Base-by-base conservation (phyloP, 2,888 invertebrate genomes). In the Plagiodera versicolora region DNA sequence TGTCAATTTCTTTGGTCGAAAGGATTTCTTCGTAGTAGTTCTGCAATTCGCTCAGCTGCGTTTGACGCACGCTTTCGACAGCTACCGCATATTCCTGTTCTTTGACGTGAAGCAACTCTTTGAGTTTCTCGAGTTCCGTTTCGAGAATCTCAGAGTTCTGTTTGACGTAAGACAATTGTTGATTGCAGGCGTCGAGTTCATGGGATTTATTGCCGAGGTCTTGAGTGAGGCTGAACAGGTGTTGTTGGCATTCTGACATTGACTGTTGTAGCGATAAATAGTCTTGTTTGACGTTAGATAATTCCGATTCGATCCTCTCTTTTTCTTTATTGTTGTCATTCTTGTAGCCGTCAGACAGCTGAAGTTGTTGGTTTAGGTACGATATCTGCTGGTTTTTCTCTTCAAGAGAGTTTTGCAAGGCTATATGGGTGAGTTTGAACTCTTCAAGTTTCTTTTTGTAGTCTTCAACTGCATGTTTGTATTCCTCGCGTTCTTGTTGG, bases 1-100 rank as follows among this genome's bases (percentile, higher is more conserved):
- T 63, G 39, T 77, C 77, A 3, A 67, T 56, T 48, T 78, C 75
- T 67, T 77, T 78, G 9, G 68, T 67, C 0, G 65, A 62, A 10
- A 78, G 47, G 9, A 72, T 44, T 63, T 77, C 75, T 60, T 76
- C 74, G 48, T 76, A 69, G 63, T 69, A 68, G 46, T 66, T 72
- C 58, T 74, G 69, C 20, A 70, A 64, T 30, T 73, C 70, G 14
- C 32, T 48, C 16, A 68, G 47, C 11, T 65, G 66, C n/a, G 57
- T 63, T 52, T 67, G 64, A 19, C 63, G 55, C 11, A 68, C 49
- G 45, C 65, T 59, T 46, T 70, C 67, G 46, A 67, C n/a, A n/a
- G n/a, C n/a, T n/a, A n/a, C n/a, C n/a, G n/a, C n/a, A n/a, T n/a
- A 70, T 17, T 71, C 70, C 32, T 47, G 55, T 55, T 72, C 67